These are phyloP conservation scores for Zophobas morio DNA, from an alignment of 1,140 invertebrate genomes.

Conservation along the genomic window DNA sequence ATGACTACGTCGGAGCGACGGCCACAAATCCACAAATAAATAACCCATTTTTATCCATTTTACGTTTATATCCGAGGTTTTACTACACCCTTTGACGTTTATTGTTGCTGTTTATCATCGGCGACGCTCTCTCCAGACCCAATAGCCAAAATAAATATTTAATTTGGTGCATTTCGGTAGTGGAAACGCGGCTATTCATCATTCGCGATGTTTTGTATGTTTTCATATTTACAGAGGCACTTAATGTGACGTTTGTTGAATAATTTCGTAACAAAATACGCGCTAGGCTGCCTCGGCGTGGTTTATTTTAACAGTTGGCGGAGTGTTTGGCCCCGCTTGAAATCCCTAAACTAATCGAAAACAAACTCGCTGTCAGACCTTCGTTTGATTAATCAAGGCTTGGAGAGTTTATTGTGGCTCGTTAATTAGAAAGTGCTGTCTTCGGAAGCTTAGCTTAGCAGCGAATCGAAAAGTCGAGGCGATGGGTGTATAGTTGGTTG, in stretches of 20 bases:
- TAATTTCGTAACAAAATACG: neutral
- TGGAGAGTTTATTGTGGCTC: too few species aligned
- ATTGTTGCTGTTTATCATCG: neutral
- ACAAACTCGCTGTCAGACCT: slow-evolving; percentile 3
- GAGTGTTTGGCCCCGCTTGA: neutral
- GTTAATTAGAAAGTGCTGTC: too few species aligned
- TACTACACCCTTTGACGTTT: neutral
- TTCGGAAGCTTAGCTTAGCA: too few species aligned
- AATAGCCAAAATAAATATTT: slow-evolving; percentile 10
- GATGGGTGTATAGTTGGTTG: too few species aligned
- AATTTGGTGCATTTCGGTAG: neutral
- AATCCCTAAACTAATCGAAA: neutral
- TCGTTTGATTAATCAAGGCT: slow-evolving; percentile 2
- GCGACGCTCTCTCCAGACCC: neutral
- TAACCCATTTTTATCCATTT: neutral
- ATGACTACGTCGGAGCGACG: neutral
- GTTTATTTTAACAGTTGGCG: slow-evolving; percentile 1
- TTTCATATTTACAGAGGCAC: neutral
- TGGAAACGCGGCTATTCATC: neutral
- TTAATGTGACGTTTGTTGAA: slow-evolving; percentile 1
- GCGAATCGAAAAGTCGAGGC: too few species aligned
- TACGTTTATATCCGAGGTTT: neutral
- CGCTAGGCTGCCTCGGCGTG: neutral
- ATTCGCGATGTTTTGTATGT: neutral
- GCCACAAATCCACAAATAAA: neutral